These are phyloP conservation scores for Lordiphosa clarofinis DNA, from an alignment of 1,140 invertebrate species.

Conservation along the genomic window DNA sequence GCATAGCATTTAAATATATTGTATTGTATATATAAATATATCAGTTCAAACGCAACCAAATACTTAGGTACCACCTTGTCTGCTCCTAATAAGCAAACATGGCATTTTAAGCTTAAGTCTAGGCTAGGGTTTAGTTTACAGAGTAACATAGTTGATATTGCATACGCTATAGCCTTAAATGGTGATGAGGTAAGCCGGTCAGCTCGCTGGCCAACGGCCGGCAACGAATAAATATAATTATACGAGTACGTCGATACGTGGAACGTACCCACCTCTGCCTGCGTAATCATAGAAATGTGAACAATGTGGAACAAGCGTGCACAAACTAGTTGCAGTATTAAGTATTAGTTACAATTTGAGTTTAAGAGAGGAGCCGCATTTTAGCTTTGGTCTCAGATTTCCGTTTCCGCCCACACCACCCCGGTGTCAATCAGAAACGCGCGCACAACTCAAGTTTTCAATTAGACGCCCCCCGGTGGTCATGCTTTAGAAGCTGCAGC, in stretches of 20 bases:
- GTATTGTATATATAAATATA: slow-evolving; percentile 22
- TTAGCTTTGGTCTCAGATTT: slow-evolving; percentile 77
- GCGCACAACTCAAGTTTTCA: slow-evolving; percentile 74
- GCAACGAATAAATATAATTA: slow-evolving; percentile 55
- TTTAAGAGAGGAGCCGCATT: slow-evolving; percentile 72
- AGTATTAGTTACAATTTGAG: slow-evolving; percentile 73
- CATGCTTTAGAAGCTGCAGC: slow-evolving; percentile 77
- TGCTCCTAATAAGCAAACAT: slow-evolving; percentile 37
- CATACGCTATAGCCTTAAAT: slow-evolving; percentile 76
- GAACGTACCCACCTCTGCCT: neutral
- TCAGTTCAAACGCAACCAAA: slow-evolving; percentile 64
- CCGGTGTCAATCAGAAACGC: slow-evolving; percentile 72
- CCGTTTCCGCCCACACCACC: slow-evolving; percentile 21
- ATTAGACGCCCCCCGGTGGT: slow-evolving; percentile 66
- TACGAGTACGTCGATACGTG: slow-evolving; percentile 7
- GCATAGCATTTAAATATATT: too few species aligned
- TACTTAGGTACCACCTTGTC: slow-evolving; percentile 21
- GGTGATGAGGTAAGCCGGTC: slow-evolving; percentile 71
- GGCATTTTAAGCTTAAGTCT: slow-evolving; percentile 36
- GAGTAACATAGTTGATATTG: slow-evolving; percentile 42
- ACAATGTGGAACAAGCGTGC: slow-evolving; percentile 60
- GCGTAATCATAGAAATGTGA: slow-evolving; percentile 35
- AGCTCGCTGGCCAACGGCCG: slow-evolving; percentile 33
- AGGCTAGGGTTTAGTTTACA: slow-evolving; percentile 40
- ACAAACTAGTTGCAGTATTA: slow-evolving; percentile 25